Conservation (phyloP, 2,797 vertebrate species). For the Parotocinclus haroldoi region DNA sequence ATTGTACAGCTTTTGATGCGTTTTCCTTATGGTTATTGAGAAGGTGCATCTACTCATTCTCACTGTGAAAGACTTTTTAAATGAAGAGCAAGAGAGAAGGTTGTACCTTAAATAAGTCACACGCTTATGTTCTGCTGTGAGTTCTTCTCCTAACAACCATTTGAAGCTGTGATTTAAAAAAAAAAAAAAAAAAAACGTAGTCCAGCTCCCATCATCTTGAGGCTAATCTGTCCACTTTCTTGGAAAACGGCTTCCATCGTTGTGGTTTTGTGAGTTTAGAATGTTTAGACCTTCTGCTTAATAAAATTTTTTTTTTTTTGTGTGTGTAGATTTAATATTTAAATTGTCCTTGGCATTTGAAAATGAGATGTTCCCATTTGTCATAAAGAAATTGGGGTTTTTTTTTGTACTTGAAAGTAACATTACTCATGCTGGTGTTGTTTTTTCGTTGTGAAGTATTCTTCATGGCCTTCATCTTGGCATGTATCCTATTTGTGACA, state of each 20-base stretch:
- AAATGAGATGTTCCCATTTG: conserved; percentile 2
- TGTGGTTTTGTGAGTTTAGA: background rate
- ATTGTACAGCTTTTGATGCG: background rate
- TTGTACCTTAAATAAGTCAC: too few relatives aligned
- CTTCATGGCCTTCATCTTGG: too few relatives aligned
- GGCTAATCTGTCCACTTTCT: background rate
- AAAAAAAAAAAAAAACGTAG: too few relatives aligned
- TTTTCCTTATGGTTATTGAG: background rate
- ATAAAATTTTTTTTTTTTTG: conserved; percentile 8
- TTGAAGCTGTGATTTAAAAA: too few relatives aligned
- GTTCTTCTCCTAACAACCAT: background rate
- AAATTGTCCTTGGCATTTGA: conserved; percentile 27
- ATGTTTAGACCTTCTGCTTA: conserved; percentile 15
- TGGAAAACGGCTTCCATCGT: background rate
- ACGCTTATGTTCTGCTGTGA: background rate
- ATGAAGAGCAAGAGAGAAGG: background rate
- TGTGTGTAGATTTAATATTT: too few relatives aligned
- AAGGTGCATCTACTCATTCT: background rate
- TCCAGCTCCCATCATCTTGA: too few relatives aligned
- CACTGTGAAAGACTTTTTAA: conserved; percentile 1
- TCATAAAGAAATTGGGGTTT: too few relatives aligned
- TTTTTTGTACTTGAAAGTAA: background rate
- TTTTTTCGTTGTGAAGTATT: too few relatives aligned
- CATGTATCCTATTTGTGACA: too few relatives aligned
- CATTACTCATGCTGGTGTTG: too few relatives aligned